A percentile compares a stretch with the other conserved stretches of the same genome.
phyloP scores from a whole-genome alignment of 2,888 invertebrate species.

The Epiperipatus broadwayi region DNA sequence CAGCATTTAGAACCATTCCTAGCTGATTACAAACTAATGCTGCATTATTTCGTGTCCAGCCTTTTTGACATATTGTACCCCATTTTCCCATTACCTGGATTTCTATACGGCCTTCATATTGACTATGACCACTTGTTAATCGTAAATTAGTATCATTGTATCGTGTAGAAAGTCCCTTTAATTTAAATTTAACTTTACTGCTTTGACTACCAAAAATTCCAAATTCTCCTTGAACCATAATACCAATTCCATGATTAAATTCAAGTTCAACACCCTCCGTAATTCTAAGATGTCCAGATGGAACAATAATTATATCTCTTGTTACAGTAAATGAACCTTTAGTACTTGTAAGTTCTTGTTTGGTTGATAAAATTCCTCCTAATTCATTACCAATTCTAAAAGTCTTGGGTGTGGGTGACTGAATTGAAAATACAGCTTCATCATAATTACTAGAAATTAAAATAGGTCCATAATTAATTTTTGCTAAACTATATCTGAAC shows the following conservation, averaged over 20 bases:
- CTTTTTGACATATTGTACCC: constrained; percentile 94
- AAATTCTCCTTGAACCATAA: constrained; percentile 88
- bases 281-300: constrained; percentile 72
- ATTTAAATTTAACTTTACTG: too few species aligned
- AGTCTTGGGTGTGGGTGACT: too few species aligned
- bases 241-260: constrained; percentile 77
- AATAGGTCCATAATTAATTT: too few species aligned
- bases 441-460: too few species aligned
- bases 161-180: too few species aligned
- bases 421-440: too few species aligned
- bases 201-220: too few species aligned
- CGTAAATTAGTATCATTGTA: constrained; percentile 43
- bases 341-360: constrained; percentile 11
- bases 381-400: too few species aligned
- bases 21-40: constrained; percentile 86
- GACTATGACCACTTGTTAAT: constrained; percentile 56
- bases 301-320: constrained; percentile 77
- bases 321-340: constrained; percentile 59
- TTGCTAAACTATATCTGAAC: constrained; percentile 79
- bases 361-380: constrained; percentile 14
- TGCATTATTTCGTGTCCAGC: constrained; percentile 77
- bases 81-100: constrained; percentile 64
- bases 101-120: constrained; percentile 59
- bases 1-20: constrained; percentile 73
- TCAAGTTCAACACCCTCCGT: constrained; percentile 65